phyloP scores from a whole-genome alignment of 2,113 vertebrate genomes.

The Lophura nycthemera region DNA sequence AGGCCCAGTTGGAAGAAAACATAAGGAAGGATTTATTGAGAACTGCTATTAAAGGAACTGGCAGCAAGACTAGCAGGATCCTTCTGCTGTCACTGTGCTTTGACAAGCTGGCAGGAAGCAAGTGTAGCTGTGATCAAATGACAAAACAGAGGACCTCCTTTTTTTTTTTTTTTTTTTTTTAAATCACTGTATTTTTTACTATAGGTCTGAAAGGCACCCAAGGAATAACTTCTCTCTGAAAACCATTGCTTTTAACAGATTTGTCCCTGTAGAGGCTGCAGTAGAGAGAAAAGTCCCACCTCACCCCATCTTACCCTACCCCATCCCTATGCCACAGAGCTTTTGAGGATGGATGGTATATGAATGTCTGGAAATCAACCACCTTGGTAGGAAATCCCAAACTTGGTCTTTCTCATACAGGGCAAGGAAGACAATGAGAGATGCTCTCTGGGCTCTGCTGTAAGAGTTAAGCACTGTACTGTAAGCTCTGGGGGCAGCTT shows the following conservation, averaged over 20 bases:
- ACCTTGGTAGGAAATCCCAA: neutral
- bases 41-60: neutral
- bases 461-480: too few relatives aligned
- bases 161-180: neutral
- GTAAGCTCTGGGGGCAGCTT: neutral
- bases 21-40: neutral
- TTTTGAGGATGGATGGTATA: neutral
- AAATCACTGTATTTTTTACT: neutral
- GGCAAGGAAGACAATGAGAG: neutral
- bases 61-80: conserved; percentile 8
- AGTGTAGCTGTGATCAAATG: neutral
- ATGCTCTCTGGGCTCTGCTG: neutral
- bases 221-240: neutral
- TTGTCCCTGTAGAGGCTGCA: neutral
- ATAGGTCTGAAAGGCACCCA: neutral
- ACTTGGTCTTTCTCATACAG: neutral
- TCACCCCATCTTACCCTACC: neutral
- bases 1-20: neutral
- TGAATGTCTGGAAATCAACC: neutral
- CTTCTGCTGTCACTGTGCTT: conserved; percentile 15
- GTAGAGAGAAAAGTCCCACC: neutral
- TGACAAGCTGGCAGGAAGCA: conserved; percentile 29
- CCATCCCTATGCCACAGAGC: neutral
- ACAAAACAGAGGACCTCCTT: conserved; percentile 1
- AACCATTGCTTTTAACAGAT: neutral